Conservation (phyloP, 2,888 invertebrate species). For the Microplitis manilae region DNA sequence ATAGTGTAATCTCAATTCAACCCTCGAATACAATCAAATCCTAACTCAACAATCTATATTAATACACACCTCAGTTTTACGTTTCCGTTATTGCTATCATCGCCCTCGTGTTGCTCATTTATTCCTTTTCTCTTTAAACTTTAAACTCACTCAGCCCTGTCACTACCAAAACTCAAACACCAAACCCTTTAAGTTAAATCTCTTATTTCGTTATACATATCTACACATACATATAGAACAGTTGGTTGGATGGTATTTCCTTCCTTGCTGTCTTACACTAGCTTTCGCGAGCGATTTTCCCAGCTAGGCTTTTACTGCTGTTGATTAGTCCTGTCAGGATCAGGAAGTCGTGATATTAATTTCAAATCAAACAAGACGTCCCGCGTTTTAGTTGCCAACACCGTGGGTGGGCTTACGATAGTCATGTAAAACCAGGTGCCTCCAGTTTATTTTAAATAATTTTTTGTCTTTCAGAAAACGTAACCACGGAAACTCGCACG, state of each 20-base stretch:
- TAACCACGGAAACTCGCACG: slow-evolving; percentile 65
- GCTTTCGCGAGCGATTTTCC: slow-evolving; percentile 13
- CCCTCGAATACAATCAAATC: slow-evolving; percentile 10
- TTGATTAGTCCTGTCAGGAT: slow-evolving; percentile 71
- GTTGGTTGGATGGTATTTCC: slow-evolving; percentile 52
- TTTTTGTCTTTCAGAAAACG: slow-evolving; percentile 60
- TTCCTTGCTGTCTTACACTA: slow-evolving; percentile 21
- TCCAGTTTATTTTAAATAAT: not conserved
- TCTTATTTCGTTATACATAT: slow-evolving; percentile 68
- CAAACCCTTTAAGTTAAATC: slow-evolving; percentile 72
- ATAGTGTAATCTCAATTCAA: slow-evolving; percentile 48
- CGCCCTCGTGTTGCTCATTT: slow-evolving; percentile 24
- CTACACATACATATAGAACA: not conserved
- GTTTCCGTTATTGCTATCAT: slow-evolving; percentile 34
- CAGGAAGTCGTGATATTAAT: slow-evolving; percentile 72
- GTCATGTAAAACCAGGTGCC: slow-evolving; percentile 35
- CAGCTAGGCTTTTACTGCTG: slow-evolving; percentile 40
- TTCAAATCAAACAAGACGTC: slow-evolving; percentile 66
- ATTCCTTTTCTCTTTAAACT: slow-evolving; percentile 33
- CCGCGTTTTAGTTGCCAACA: slow-evolving; percentile 11
- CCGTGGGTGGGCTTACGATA: slow-evolving; percentile 33
- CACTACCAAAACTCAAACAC: slow-evolving; percentile 71
- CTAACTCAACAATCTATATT: not conserved
- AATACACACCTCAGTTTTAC: slow-evolving; percentile 36
- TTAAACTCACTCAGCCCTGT: slow-evolving; percentile 62